Conservation (phyloP, 1,140 invertebrate species). For the Drosophila tropicalis region DNA sequence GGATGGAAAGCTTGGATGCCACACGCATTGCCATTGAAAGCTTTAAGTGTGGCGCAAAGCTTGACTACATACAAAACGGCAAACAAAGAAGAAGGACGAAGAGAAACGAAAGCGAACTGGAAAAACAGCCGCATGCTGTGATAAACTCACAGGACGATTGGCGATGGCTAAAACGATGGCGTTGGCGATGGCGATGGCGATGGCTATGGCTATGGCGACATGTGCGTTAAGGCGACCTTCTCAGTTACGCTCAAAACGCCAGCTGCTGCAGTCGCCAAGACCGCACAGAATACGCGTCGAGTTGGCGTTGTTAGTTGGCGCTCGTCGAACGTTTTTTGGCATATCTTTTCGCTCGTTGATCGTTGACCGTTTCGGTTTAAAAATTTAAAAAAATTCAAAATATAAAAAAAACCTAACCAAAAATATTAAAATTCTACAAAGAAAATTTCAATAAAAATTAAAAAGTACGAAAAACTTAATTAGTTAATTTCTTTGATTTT, state of each 20-base stretch:
- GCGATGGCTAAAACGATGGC: conserved; percentile 1
- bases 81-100: not conserved
- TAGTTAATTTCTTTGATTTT: not conserved
- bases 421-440: not conserved
- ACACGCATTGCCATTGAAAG: conserved; percentile 39
- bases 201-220: conserved; percentile 27
- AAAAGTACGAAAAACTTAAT: not conserved
- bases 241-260: conserved; percentile 74
- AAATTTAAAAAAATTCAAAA: not conserved
- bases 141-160: conserved; percentile 42
- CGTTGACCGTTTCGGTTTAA: conserved; percentile 29
- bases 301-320: conserved; percentile 30
- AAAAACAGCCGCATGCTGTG: conserved; percentile 57
- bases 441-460: no score
- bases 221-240: conserved; percentile 43
- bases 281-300: conserved; percentile 50
- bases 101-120: conserved; percentile 2
- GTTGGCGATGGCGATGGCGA: not conserved
- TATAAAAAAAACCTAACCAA: not conserved
- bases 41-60: conserved; percentile 54
- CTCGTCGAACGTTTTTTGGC: conserved; percentile 27
- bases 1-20: conserved; percentile 57
- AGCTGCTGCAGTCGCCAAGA: conserved; percentile 67
- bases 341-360: not conserved
- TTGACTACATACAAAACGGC: conserved; percentile 1